phyloP scores from a whole-genome alignment of 2,797 vertebrate species.

The Fratercula arctica region DNA sequence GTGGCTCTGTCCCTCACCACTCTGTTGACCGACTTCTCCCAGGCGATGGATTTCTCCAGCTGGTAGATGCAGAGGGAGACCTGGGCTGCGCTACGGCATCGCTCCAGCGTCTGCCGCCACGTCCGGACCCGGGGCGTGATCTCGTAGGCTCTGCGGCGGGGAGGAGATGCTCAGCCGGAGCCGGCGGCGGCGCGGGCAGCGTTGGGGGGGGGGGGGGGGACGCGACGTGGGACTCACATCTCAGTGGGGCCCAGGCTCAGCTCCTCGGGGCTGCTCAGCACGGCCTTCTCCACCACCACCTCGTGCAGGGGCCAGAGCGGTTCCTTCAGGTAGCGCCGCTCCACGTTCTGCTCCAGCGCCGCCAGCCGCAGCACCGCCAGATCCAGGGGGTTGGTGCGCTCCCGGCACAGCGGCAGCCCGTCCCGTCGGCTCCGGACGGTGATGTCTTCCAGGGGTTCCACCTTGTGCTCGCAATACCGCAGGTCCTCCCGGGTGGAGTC shows the following conservation, averaged over 20 bases:
- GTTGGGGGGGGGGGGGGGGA: no score
- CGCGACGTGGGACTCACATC: conserved; percentile 70
- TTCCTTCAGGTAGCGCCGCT: conserved; percentile 92
- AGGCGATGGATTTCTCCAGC: conserved; percentile 92
- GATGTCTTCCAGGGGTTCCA: conserved; percentile 88
- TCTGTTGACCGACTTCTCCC: conserved; percentile 95
- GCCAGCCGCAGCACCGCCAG: conserved; percentile 88
- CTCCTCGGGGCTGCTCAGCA: conserved; percentile 61
- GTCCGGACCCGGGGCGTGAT: conserved; percentile 90
- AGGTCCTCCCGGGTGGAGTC: conserved; percentile 90
- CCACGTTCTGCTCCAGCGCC: conserved; percentile 91
- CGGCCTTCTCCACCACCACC: conserved; percentile 86
- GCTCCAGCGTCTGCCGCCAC: conserved; percentile 92
- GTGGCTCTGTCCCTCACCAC: conserved; percentile 78
- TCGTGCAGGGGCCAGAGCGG: conserved; percentile 91
- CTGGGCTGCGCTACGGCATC: conserved; percentile 91
- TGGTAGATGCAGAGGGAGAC: conserved; percentile 89
- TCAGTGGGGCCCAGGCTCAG: conserved; percentile 56
- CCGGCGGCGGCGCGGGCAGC: fast-evolving
- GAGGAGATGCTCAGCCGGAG: not conserved
- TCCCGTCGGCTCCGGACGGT: conserved; percentile 87
- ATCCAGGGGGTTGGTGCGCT: conserved; percentile 88
- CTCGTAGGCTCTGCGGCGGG: conserved; percentile 80
- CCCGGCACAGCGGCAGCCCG: conserved; percentile 82
- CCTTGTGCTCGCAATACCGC: conserved; percentile 89